Base-by-base conservation (phyloP, 2,797 vertebrate species). In the Balearica regulorum region DNA sequence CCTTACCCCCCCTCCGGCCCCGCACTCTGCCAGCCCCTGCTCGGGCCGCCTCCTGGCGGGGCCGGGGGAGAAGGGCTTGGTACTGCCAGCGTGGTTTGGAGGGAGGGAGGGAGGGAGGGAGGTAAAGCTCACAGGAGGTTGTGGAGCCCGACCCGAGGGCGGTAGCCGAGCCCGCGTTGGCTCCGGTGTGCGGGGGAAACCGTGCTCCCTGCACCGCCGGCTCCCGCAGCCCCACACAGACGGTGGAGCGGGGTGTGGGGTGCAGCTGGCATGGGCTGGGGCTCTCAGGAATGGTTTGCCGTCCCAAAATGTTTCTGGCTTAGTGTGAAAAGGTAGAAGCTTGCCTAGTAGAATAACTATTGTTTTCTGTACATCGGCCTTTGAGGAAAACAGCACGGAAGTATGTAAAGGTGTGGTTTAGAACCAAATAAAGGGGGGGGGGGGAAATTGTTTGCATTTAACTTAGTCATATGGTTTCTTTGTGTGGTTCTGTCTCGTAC, bases 351-450 rank as follows among this genome's bases (percentile, higher is more conserved):
- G 25, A 13, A 2, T n/a, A 33, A 2, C 15, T 16, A 9, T 9
- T 1, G 11, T 37, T 64, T 28, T 29, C 35, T 16, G 10, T 33
- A 6, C 0, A 0, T 6, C 3, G 3, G 5, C 4, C 18, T 0
- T 0, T 13, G 16, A 14, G 35, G 14, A n/a, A 16, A 25, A 2
- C 3, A 48, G 44, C 5, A 0, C 11, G 28, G 8, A 16, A 15
- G 8, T 6, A 4, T 1, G 2, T 35, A 7, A 60, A 33, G 15
- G 9, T 13, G 16, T 37, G 19, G 4, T 60, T 65, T 14, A 31
- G n/a, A n/a, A 39, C 1, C 6, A 4, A 20, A 24, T n/a, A 26
- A 5, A 3, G 5, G 6, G 9, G 2, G 48, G 22, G 12, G 5
- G 4, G 0, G 5, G 5, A 15, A 9, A 1, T 6, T 2, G 6